phyloP scores from a whole-genome alignment of 2,113 vertebrate genomes.

The Semnornis frantzii region DNA sequence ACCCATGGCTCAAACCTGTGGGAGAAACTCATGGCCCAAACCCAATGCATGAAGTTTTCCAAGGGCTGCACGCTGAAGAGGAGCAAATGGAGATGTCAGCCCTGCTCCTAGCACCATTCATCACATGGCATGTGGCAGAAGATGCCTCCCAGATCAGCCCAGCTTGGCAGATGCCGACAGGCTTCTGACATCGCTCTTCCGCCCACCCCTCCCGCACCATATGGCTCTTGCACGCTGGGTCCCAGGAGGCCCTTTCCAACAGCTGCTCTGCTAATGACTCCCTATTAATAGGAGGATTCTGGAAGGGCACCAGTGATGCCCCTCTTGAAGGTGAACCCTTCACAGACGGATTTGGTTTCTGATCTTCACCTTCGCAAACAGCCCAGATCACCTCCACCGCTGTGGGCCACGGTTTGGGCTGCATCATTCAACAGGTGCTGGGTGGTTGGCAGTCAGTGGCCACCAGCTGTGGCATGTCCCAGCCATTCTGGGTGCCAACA shows the following conservation, averaged over 20 bases:
- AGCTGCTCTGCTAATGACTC: not conserved
- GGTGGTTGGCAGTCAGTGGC: not conserved
- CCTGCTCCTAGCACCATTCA: not conserved
- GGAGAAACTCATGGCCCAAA: not conserved
- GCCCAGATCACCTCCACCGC: not conserved
- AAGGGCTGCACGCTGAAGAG: not conserved
- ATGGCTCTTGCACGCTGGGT: not conserved
- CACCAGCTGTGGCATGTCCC: not conserved
- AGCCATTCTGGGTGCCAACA: not conserved
- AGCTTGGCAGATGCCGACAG: not conserved
- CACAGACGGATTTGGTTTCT: not conserved
- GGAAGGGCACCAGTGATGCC: not conserved
- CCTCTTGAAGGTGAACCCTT: not conserved
- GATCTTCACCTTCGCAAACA: not conserved
- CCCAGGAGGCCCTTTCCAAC: not conserved
- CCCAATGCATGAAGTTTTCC: not conserved
- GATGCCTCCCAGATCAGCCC: not conserved
- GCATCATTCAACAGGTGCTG: rapidly evolving
- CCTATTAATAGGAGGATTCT: not conserved
- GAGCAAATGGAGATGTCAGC: not conserved
- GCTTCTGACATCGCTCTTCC: not conserved
- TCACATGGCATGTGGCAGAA: not conserved
- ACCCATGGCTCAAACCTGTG: not conserved
- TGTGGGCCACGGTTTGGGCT: rapidly evolving
- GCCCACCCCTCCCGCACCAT: not conserved